phyloP scores from a whole-genome alignment of 2,797 vertebrate genomes.

The Trematomus bernacchii region DNA sequence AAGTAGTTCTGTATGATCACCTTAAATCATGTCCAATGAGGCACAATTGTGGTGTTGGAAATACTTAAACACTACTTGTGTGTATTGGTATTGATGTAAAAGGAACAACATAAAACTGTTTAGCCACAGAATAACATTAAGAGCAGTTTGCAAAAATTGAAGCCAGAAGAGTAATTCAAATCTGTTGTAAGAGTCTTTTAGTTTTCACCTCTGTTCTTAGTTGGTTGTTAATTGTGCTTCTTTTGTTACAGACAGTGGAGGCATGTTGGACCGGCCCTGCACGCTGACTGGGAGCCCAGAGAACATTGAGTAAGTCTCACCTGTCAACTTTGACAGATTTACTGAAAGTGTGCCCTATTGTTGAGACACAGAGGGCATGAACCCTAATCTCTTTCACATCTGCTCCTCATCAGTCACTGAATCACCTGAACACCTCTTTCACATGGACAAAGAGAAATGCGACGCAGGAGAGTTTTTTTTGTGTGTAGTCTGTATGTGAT shows the following conservation, averaged over 20 bases:
- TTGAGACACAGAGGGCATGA: slow-evolving; percentile 33
- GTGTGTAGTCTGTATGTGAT: slow-evolving; percentile 31
- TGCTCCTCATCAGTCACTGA: slow-evolving; percentile 49
- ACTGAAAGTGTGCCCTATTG: slow-evolving; percentile 57
- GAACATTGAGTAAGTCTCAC: slow-evolving; percentile 94
- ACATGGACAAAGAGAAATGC: slow-evolving; percentile 40
- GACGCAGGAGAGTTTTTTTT: slow-evolving; percentile 9
- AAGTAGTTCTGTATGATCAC: not conserved
- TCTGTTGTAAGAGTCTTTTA: not conserved
- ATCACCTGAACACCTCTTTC: slow-evolving; percentile 57
- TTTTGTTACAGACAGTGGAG: slow-evolving; percentile 91
- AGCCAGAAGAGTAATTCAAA: not conserved
- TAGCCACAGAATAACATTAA: not conserved
- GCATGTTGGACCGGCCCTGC: slow-evolving; percentile 97
- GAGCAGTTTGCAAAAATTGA: not conserved
- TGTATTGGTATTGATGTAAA: not conserved
- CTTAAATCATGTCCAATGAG: not conserved
- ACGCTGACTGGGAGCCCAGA: slow-evolving; percentile 96
- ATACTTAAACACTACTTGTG: not conserved
- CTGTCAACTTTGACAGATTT: slow-evolving; percentile 33
- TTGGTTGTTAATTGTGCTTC: not conserved
- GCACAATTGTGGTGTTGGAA: not conserved
- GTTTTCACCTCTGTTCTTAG: not conserved
- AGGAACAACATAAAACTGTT: not conserved
- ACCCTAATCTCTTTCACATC: slow-evolving; percentile 45